phyloP scores from a whole-genome alignment of 2,113 vertebrate genomes.

The Parus major region DNA sequence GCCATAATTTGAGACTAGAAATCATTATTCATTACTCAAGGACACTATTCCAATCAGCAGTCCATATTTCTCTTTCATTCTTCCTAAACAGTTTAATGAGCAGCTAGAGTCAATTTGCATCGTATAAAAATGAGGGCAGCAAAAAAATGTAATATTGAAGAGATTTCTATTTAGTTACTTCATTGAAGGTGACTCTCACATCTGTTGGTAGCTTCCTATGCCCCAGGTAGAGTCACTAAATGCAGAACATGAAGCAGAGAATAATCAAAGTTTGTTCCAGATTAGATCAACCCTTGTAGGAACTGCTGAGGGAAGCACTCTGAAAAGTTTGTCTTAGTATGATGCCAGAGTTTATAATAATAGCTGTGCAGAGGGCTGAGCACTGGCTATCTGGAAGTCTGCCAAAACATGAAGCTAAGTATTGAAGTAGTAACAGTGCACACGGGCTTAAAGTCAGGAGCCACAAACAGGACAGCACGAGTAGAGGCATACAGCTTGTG shows the following conservation, averaged over 20 bases:
- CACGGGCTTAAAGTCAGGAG: not conserved
- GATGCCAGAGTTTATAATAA: not conserved
- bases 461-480: not conserved
- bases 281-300: not conserved
- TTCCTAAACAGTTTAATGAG: not conserved
- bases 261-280: not conserved
- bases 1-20: not conserved
- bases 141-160: not conserved
- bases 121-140: not conserved
- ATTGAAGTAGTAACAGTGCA: not conserved
- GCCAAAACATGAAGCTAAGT: not conserved
- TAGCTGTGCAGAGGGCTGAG: not conserved
- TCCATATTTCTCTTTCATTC: not conserved
- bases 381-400: not conserved
- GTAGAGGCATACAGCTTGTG: not conserved
- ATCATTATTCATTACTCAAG: not conserved
- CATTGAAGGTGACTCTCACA: conserved; percentile 2
- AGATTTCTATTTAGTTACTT: not conserved
- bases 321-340: not conserved
- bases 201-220: not conserved
- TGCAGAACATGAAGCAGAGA: not conserved
- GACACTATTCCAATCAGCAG: not conserved
- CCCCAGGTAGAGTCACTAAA: not conserved
- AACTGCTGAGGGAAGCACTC: not conserved
- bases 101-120: not conserved